A percentile compares a stretch with the other conserved stretches of the same genome.
These are phyloP conservation scores for Pachyseris speciosa DNA, from an alignment of 64 coral and sea anemone genomes.

Conservation along the genomic window DNA sequence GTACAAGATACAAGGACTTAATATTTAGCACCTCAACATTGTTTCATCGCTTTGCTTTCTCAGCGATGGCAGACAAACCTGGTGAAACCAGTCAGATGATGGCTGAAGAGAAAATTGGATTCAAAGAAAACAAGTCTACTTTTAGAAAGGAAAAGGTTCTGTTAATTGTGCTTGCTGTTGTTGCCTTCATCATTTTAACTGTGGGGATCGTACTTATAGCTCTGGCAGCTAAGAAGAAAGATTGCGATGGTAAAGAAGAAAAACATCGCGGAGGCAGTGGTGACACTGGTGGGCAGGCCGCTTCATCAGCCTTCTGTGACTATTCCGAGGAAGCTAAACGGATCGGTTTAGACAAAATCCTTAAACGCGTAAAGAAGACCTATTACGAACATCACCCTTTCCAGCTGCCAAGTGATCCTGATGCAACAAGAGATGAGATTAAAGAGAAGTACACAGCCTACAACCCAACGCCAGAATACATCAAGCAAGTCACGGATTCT, in stretches of 20 bases:
- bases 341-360: neutral
- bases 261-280: neutral
- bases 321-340: conserved; percentile 57
- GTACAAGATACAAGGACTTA: too few relatives aligned
- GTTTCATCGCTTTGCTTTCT: too few relatives aligned
- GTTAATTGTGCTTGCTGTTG: neutral
- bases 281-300: neutral
- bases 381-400: conserved; percentile 32
- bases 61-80: neutral
- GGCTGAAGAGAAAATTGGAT: neutral
- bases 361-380: neutral
- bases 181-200: neutral
- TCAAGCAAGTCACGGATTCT: conserved; percentile 71
- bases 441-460: conserved; percentile 63
- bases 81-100: neutral
- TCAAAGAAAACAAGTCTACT: neutral
- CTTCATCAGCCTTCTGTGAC: conserved; percentile 38
- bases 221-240: conserved; percentile 1
- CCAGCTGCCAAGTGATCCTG: conserved; percentile 31
- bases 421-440: conserved; percentile 41
- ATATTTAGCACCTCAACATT: too few relatives aligned
- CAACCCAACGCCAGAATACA: conserved; percentile 54
- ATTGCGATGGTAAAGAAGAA: neutral
- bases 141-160: neutral
- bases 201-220: conserved; percentile 23